Conservation (phyloP, 1,140 invertebrate genomes). For the Amyelois transitella region DNA sequence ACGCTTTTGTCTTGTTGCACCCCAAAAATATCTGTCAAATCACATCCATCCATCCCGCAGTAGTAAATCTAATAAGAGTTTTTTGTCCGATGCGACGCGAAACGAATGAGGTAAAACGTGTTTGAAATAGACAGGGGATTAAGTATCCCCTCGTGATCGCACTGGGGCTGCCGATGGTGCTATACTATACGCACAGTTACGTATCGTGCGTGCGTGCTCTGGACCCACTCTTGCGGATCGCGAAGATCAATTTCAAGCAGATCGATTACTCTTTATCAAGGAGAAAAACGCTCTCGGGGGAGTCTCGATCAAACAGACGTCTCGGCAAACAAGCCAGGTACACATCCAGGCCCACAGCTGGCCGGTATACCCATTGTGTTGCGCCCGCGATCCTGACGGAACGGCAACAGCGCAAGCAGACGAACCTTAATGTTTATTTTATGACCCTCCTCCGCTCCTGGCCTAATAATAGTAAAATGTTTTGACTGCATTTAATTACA, state of each 20-base stretch:
- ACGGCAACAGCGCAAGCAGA: conserved; percentile 29
- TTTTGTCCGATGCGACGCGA: conserved; percentile 62
- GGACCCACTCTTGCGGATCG: conserved; percentile 30
- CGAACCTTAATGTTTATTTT: conserved; percentile 22
- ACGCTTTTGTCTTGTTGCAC: too few species aligned
- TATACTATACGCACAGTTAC: conserved; percentile 6
- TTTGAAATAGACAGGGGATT: conserved; percentile 73
- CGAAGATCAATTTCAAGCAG: conserved; percentile 48
- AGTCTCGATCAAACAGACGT: conserved; percentile 11
- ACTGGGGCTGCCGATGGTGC: conserved; percentile 22
- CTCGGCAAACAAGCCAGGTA: conserved; percentile 28
- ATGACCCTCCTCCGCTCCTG: conserved; percentile 8
- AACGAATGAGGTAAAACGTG: conserved; percentile 71
- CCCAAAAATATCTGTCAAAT: conserved; percentile 34
- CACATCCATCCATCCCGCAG: conserved; percentile 40
- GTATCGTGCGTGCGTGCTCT: conserved; percentile 35
- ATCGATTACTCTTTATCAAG: conserved; percentile 40
- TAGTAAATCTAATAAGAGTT: conserved; percentile 68
- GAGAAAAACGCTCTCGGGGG: conserved; percentile 16
- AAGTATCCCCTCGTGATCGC: conserved; percentile 57
- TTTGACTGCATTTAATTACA: conserved; percentile 15
- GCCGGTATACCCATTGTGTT: conserved; percentile 24
- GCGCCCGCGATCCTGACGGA: conserved; percentile 19
- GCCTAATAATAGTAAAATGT: conserved; percentile 11
- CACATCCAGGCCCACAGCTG: conserved; percentile 27